phyloP scores from a whole-genome alignment of 2,113 vertebrate species.

The Pterophyllum scalare region DNA sequence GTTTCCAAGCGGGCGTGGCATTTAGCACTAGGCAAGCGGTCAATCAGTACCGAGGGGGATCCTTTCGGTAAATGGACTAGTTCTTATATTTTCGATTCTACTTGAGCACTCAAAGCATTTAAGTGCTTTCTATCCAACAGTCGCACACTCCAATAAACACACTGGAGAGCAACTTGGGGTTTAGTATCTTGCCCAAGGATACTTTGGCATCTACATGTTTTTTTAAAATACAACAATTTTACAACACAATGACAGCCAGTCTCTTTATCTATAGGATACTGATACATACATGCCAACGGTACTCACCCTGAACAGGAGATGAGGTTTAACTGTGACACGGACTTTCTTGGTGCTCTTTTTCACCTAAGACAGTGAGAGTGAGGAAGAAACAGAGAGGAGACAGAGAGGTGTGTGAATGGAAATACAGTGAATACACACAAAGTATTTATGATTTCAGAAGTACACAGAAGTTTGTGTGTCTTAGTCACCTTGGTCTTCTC shows the following conservation, averaged over 20 bases:
- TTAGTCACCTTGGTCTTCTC: conserved; percentile 67
- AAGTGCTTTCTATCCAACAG: too few relatives aligned
- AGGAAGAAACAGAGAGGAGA: neutral
- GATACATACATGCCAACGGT: neutral
- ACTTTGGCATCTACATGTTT: accelerated
- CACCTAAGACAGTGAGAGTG: conserved; percentile 76
- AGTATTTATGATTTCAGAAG: neutral
- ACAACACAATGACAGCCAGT: accelerated
- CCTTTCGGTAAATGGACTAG: too few relatives aligned
- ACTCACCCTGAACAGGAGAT: conserved; percentile 94
- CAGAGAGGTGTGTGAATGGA: neutral
- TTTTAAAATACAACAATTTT: neutral
- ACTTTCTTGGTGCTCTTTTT: conserved; percentile 95
- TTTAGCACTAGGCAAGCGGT: too few relatives aligned
- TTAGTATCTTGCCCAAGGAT: too few relatives aligned
- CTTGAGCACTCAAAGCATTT: too few relatives aligned
- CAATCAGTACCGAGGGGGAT: too few relatives aligned
- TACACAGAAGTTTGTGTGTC: neutral
- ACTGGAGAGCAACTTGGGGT: too few relatives aligned
- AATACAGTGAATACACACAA: neutral
- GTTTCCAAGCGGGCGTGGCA: too few relatives aligned
- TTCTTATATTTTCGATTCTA: too few relatives aligned
- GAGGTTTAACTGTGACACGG: conserved; percentile 96
- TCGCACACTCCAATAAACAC: too few relatives aligned
- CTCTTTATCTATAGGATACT: neutral